Percentiles rank a stretch among this genome's conserved stretches.
phyloP scores from a whole-genome alignment of 2,797 vertebrate genomes.

The Semotilus atromaculatus region DNA sequence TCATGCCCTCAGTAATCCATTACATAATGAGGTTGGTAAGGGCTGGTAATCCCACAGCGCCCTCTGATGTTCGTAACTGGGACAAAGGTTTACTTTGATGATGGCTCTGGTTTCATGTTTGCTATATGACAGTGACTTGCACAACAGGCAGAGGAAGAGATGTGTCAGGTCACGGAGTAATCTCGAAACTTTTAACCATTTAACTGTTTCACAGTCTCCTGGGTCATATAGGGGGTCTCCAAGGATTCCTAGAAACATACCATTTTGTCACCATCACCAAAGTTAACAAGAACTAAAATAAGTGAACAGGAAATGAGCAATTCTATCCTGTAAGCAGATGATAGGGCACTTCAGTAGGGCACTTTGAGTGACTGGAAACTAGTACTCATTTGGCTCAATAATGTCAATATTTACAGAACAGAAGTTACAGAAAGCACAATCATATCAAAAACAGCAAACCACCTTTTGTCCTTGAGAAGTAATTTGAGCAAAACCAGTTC shows the following conservation, averaged over 20 bases:
- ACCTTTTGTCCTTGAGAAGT: constrained; percentile 66
- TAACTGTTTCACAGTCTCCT: neutral
- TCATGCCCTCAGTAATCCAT: neutral
- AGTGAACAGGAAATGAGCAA: constrained; percentile 35
- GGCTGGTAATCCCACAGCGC: constrained; percentile 45
- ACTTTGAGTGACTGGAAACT: constrained; percentile 34
- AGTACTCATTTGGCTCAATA: constrained; percentile 43
- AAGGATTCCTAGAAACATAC: constrained; percentile 27
- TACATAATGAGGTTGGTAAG: constrained; percentile 6
- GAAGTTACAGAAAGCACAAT: constrained; percentile 22
- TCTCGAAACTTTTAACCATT: constrained; percentile 26
- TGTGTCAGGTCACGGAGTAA: constrained; percentile 39
- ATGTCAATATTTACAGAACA: constrained; percentile 28
- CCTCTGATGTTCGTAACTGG: constrained; percentile 64
- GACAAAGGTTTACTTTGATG: constrained; percentile 36
- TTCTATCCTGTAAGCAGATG: constrained; percentile 13
- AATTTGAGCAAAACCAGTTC: constrained; percentile 61
- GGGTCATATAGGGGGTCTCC: constrained; percentile 16
- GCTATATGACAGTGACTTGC: constrained; percentile 24
- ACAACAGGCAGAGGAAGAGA: constrained; percentile 30
- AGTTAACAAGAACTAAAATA: constrained; percentile 15
- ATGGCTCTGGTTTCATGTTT: constrained; percentile 11
- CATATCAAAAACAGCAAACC: constrained; percentile 56
- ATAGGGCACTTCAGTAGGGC: constrained; percentile 49
- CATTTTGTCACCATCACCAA: neutral